Conservation (phyloP, 1,140 invertebrate genomes). For the Mercenaria mercenaria region DNA sequence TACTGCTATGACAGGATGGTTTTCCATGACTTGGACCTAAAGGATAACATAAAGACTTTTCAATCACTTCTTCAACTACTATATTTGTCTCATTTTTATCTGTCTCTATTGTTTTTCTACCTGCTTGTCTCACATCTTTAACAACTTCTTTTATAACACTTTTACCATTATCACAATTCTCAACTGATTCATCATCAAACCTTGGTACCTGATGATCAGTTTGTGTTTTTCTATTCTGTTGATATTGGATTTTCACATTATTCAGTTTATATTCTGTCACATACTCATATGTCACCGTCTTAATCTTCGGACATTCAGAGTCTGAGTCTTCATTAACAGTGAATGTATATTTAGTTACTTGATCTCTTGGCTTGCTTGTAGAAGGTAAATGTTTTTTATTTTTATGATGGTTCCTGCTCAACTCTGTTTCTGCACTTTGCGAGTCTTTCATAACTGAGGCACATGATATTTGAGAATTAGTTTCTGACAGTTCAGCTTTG, state of each 20-base stretch:
- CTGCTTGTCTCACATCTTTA: neutral
- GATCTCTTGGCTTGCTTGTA: neutral
- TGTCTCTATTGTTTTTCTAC: neutral
- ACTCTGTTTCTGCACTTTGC: neutral
- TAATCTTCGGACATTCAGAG: conserved; percentile 48
- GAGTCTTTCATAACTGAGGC: neutral
- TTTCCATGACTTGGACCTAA: conserved; percentile 28
- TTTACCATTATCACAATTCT: neutral
- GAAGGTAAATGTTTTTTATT: neutral
- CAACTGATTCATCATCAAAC: neutral
- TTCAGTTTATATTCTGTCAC: conserved; percentile 60
- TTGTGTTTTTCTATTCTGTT: conserved; percentile 52
- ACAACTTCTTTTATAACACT: neutral
- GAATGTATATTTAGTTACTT: conserved; percentile 46
- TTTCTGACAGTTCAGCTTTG: neutral
- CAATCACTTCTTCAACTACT: conserved; percentile 39
- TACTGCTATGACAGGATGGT: neutral
- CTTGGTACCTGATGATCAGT: neutral
- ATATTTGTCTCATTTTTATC: neutral
- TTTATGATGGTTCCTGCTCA: neutral
- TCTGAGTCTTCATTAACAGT: conserved; percentile 59
- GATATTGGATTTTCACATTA: conserved; percentile 61
- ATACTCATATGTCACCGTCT: conserved; percentile 62
- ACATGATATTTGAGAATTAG: neutral
- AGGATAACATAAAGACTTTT: conserved; percentile 50